Base-by-base conservation (phyloP, 2,888 invertebrate genomes). In the Zeuzera pyrina region DNA sequence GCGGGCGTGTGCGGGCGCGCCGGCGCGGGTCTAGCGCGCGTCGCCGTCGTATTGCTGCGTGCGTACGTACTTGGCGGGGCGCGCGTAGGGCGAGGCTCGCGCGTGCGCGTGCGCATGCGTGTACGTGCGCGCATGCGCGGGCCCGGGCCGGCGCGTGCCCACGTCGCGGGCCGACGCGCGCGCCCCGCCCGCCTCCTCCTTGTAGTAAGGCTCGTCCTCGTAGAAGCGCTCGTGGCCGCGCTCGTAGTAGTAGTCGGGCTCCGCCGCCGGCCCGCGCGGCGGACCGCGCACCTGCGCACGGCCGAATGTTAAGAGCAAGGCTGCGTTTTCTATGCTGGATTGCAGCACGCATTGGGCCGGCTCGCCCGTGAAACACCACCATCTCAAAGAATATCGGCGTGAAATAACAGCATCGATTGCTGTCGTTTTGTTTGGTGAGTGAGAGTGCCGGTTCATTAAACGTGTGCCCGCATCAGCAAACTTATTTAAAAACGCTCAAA, bases 241-340 rank as follows among this genome's bases (percentile, higher is more conserved):
- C 24, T 73, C 86, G 59, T 74, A 86, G 69, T 91, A 92, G 57
- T 89, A 90, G 49, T 93, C 92, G 84, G 41, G 87, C 76, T 53
- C 93, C 5, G n/a, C n/a, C n/a, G n/a, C n/a, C 61, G 41, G 91
- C 86, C 49, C 90, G 87, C 55, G 86, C 52, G 43, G 74, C n/a
- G 60, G 68, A n/a, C 53, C 73, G 31, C 64, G 67, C 30, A 65
- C 62, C 60, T 66, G 42, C n/a, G n/a, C n/a, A n/a, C n/a, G n/a
- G n/a, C n/a, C n/a, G n/a, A n/a, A n/a, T n/a, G n/a, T n/a, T n/a
- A n/a, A n/a, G n/a, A n/a, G n/a, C n/a, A n/a, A n/a, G n/a, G n/a
- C n/a, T n/a, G n/a, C n/a, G n/a, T n/a, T n/a, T n/a, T n/a, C n/a
- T n/a, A n/a, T n/a, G n/a, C n/a, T n/a, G n/a, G n/a, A n/a, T n/a